Percentiles rank a stretch among this genome's conserved stretches.
These are phyloP conservation scores for Cossypha polioptera DNA, from an alignment of 2,797 vertebrate species.

Conservation along the genomic window DNA sequence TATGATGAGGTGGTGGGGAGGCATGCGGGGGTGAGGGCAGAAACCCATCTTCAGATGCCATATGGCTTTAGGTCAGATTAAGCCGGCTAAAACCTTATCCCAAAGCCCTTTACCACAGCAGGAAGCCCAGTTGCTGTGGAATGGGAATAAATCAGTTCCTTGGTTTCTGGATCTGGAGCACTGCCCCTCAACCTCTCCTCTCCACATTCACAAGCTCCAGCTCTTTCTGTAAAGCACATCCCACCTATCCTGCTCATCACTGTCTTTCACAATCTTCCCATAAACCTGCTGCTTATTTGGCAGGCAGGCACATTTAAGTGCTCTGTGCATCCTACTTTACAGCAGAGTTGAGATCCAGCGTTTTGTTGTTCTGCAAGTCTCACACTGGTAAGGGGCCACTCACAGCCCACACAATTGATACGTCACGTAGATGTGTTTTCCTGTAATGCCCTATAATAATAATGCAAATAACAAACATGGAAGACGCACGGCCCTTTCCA, in stretches of 20 bases:
- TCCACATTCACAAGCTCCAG: background rate
- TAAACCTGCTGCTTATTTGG: background rate
- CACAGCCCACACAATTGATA: background rate
- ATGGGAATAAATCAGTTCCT: background rate
- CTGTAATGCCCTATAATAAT: too few relatives aligned
- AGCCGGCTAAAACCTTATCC: background rate
- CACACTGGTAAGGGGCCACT: background rate
- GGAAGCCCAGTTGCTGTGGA: background rate
- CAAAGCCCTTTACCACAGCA: background rate
- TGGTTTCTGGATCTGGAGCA: background rate
- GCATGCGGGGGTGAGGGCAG: background rate
- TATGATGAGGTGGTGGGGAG: background rate
- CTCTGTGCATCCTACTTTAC: background rate
- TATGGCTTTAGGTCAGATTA: background rate
- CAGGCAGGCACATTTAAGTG: background rate
- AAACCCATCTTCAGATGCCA: background rate
- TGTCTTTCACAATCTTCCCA: background rate
- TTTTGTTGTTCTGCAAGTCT: background rate
- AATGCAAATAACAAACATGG: background rate
- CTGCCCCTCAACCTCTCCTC: background rate
- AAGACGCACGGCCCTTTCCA: background rate
- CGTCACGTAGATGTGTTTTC: fast-evolving
- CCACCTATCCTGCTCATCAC: background rate
- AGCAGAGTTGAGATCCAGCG: background rate
- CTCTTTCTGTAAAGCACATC: background rate